phyloP scores from a whole-genome alignment of 2,888 invertebrate genomes.

The Ctenicera cuprea region DNA sequence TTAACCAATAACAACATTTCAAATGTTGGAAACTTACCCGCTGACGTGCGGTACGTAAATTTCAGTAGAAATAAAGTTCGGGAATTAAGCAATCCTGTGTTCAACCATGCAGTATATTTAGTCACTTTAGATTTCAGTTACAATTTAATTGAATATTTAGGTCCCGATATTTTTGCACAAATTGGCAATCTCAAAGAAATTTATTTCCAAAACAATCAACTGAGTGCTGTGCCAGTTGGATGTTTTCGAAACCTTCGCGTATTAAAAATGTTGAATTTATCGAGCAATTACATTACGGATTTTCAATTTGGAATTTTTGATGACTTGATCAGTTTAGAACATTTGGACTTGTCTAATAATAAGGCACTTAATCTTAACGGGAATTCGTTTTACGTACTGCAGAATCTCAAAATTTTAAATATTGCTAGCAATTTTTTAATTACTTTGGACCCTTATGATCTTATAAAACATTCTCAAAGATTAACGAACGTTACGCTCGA shows the following conservation, averaged over 20 bases:
- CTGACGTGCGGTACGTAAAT: not conserved
- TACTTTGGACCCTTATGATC: not conserved
- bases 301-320: constrained; percentile 24
- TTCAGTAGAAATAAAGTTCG: not conserved
- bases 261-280: constrained; percentile 12
- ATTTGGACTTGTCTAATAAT: constrained; percentile 31
- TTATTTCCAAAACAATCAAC: constrained; percentile 22
- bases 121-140: constrained; percentile 18
- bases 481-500: not conserved
- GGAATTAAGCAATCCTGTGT: not conserved
- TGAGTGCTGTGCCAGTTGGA: constrained; percentile 18
- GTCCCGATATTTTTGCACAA: not conserved
- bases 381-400: not conserved
- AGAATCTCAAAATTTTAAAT: constrained; percentile 8
- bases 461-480: not conserved
- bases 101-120: not conserved
- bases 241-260: not conserved
- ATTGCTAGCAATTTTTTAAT: constrained; percentile 14
- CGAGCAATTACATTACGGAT: constrained; percentile 2
- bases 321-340: not conserved
- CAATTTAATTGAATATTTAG: constrained; percentile 12
- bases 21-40: not conserved
- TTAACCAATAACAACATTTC: constrained; percentile 12
- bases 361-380: not conserved
- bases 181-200: not conserved